phyloP scores from a whole-genome alignment of 2,888 invertebrate species.

The Drosophila maculinotata region DNA sequence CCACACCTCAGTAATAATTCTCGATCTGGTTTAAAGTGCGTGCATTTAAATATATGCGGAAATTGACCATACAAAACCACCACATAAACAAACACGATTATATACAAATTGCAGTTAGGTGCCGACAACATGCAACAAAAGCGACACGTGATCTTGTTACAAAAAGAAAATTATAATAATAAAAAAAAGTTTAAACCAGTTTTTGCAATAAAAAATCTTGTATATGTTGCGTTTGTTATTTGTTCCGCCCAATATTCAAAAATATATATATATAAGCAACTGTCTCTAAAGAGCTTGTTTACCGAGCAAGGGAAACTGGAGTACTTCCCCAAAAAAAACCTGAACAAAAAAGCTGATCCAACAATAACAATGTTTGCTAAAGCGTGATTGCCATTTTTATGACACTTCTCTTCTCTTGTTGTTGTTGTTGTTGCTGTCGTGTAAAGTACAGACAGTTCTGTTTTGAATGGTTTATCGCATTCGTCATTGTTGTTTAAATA shows the following conservation, averaged over 20 bases:
- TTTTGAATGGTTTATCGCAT: not conserved
- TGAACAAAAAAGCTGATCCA: slow-evolving; percentile 7
- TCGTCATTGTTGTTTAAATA: not conserved
- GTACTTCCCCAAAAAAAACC: slow-evolving; percentile 42
- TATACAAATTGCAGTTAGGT: not conserved
- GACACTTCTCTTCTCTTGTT: too few species aligned
- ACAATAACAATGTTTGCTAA: slow-evolving; percentile 13
- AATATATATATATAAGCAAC: too few species aligned
- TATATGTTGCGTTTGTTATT: slow-evolving; percentile 16
- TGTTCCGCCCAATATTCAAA: slow-evolving; percentile 12
- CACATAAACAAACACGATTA: not conserved
- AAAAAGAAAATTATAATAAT: slow-evolving; percentile 6
- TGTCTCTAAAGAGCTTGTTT: not conserved
- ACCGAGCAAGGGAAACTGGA: slow-evolving; percentile 13
- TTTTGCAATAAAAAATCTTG: slow-evolving; percentile 22
- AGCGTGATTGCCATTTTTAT: slow-evolving; percentile 15
- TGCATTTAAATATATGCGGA: slow-evolving; percentile 28
- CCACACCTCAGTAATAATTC: slow-evolving; percentile 26
- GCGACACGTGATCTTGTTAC: slow-evolving; percentile 24
- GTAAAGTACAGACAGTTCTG: not conserved
- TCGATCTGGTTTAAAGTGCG: slow-evolving; percentile 21
- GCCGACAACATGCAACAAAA: slow-evolving; percentile 35
- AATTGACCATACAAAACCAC: not conserved
- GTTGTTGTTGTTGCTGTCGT: too few species aligned
- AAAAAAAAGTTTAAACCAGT: slow-evolving; percentile 33